These are phyloP conservation scores for Cantharis rufa DNA, from an alignment of 2,888 invertebrate species.

Conservation along the genomic window DNA sequence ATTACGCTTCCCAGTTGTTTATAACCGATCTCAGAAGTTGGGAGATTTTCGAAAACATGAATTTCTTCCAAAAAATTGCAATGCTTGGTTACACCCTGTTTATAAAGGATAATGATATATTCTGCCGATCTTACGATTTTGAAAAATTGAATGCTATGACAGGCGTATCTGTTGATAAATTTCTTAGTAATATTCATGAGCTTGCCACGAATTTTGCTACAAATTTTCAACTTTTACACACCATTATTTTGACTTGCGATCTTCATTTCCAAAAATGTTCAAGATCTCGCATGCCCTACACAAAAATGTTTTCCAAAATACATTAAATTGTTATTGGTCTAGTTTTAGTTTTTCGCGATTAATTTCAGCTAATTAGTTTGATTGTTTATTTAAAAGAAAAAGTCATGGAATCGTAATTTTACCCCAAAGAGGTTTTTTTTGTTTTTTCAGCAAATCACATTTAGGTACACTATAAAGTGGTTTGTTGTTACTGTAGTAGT, in stretches of 20 bases:
- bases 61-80: neutral
- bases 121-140: neutral
- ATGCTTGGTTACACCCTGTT: neutral
- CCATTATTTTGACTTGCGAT: neutral
- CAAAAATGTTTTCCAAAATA: neutral
- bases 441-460: too few relatives aligned
- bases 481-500: too few relatives aligned
- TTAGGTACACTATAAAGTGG: too few relatives aligned
- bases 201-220: conserved; percentile 6
- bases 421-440: too few relatives aligned
- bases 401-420: too few relatives aligned
- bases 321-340: neutral
- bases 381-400: neutral
- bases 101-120: neutral
- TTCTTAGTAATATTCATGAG: neutral
- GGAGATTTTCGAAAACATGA: neutral
- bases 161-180: neutral
- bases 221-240: neutral
- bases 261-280: neutral
- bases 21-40: neutral
- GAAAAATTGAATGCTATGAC: neutral
- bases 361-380: neutral
- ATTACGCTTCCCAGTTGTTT: neutral
- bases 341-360: neutral
- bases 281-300: conserved; percentile 6